Evolutionary conservation across 2,797 vertebrate genomes (phyloP), one percentile per base, ranked within the genome.

Genomic region (Chelon labrosus): DNA sequence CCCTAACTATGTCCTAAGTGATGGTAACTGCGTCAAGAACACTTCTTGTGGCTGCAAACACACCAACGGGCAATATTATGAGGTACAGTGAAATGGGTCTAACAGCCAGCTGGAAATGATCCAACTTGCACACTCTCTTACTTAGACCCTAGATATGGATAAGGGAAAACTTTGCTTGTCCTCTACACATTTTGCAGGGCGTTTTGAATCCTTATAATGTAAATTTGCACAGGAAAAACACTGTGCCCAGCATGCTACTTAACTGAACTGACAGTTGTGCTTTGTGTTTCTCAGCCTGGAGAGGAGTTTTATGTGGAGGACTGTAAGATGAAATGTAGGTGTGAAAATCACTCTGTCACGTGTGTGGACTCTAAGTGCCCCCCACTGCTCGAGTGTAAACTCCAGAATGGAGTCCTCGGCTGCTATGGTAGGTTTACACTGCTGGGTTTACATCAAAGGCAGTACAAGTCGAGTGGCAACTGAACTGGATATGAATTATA

Each of bases 391-490:
- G 68, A 91, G 56, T 96, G 96, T 71, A 92, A 90, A 77, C 47
- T 91, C 13, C 85, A 92, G 80, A 74, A 85, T 0, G 93, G 93
- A 71, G 76, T 92, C 3, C 90, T 95, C 5, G 87, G 91, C 75
- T 96, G 95, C 82, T 93, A 94, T n/a, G n/a, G n/a, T n/a, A n/a
- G n/a, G n/a, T n/a, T 56, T 93, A 95, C 35, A 85, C 89, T 0
- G 82, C 95, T 96, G 69, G 91, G 88, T 79, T 13, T 9, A 54
- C 31, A 66, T 2, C 9, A 7, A 31, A 3, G 7, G 3, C 14
- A 46, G 25, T 10, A 27, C 38, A 14, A 20, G 16, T 10, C n/a
- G n/a, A n/a, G n/a, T n/a, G n/a, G n/a, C 12, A n/a, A 20, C 10
- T 14, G 9, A 41, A 10, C 7, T 47, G 35, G 5, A 46, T 42